A percentile compares a stretch with the other conserved stretches of the same genome.
These are phyloP conservation scores for Scaptomyza caliginosa DNA, from an alignment of 2,888 invertebrate species.

Conservation along the genomic window DNA sequence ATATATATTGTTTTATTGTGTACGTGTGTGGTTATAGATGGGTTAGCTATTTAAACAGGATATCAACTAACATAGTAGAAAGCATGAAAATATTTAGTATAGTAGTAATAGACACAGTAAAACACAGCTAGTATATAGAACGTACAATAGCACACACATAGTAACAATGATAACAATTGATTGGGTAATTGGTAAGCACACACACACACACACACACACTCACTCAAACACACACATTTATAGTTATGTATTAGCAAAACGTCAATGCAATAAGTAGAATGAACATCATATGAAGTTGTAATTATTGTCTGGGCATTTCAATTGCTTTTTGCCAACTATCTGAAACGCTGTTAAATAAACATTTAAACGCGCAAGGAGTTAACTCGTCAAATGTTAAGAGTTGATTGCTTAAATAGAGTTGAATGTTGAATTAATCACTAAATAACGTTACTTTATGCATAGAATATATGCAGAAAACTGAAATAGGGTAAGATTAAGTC, in stretches of 20 bases:
- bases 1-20: slow-evolving; percentile 21
- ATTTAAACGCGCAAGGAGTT: slow-evolving; percentile 7
- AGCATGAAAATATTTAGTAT: slow-evolving; percentile 41
- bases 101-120: slow-evolving; percentile 49
- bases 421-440: too few relatives aligned
- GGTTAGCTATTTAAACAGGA: slow-evolving; percentile 49
- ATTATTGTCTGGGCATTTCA: slow-evolving; percentile 42
- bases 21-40: slow-evolving; percentile 24
- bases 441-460: background rate
- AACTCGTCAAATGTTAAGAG: slow-evolving; percentile 24
- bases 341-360: slow-evolving; percentile 7
- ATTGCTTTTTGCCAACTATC: slow-evolving; percentile 34
- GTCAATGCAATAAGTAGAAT: slow-evolving; percentile 35
- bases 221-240: slow-evolving; percentile 20
- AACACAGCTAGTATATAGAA: slow-evolving; percentile 50
- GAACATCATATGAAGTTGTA: slow-evolving; percentile 42
- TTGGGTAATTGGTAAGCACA: slow-evolving; percentile 51
- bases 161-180: slow-evolving; percentile 62
- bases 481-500: slow-evolving; percentile 1
- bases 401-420: too few relatives aligned
- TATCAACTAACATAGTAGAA: slow-evolving; percentile 49
- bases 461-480: background rate
- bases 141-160: slow-evolving; percentile 58
- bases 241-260: background rate
- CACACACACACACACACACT: slow-evolving; percentile 17